Evolutionary conservation across 2,888 invertebrate genomes (phyloP).

Genomic region (Cacoxenus indagator): DNA sequence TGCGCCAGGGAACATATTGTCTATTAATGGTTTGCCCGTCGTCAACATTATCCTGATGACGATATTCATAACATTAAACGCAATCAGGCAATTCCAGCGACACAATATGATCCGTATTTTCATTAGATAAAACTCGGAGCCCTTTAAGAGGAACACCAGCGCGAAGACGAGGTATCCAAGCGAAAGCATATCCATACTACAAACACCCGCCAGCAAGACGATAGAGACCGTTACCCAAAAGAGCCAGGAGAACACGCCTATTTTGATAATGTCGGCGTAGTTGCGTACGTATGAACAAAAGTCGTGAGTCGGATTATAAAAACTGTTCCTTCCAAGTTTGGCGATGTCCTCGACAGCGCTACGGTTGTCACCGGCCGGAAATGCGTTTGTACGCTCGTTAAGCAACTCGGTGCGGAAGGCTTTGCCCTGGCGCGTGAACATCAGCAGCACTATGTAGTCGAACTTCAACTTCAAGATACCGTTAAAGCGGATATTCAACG

Average conservation of each 20-base stretch:
- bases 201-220: slow-evolving; percentile 96
- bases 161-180: slow-evolving; percentile 96
- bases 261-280: slow-evolving; percentile 93
- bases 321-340: slow-evolving; percentile 73
- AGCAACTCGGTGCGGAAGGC: slow-evolving; percentile 86
- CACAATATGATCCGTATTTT: slow-evolving; percentile 85
- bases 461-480: slow-evolving; percentile 85
- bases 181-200: slow-evolving; percentile 92
- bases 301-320: slow-evolving; percentile 89
- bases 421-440: slow-evolving; percentile 85
- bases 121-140: slow-evolving; percentile 94
- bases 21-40: not conserved
- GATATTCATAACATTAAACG: slow-evolving; percentile 92
- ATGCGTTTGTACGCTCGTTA: slow-evolving; percentile 69
- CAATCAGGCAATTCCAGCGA: slow-evolving; percentile 89
- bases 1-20: too few relatives aligned
- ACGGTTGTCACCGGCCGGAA: slow-evolving; percentile 81
- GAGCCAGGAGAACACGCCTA: slow-evolving; percentile 86
- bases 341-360: slow-evolving; percentile 80
- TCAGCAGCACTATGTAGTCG: slow-evolving; percentile 90
- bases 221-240: slow-evolving; percentile 96
- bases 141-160: slow-evolving; percentile 97
- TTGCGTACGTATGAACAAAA: slow-evolving; percentile 84
- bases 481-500: slow-evolving; percentile 80
- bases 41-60: slow-evolving; percentile 85